Evolutionary conservation across 2,113 vertebrate genomes (phyloP).

Genomic region (Eclectus roratus): DNA sequence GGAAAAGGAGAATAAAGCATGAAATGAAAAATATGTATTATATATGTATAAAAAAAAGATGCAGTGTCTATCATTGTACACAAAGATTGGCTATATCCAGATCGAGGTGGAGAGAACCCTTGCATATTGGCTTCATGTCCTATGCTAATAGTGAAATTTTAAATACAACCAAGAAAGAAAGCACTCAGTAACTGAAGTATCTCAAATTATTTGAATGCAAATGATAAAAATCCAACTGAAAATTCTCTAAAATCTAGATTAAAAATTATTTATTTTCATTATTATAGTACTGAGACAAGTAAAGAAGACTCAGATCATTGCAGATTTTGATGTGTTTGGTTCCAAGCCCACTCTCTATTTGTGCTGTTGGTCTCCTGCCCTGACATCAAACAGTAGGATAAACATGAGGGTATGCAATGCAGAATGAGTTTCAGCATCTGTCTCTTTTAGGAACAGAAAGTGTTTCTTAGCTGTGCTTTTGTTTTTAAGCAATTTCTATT

Average conservation of each 20-base stretch:
- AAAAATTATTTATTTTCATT: background rate
- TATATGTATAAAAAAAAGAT: background rate
- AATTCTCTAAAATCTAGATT: background rate
- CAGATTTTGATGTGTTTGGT: background rate
- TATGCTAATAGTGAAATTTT: background rate
- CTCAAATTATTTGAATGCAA: background rate
- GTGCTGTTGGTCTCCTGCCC: background rate
- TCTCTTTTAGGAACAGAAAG: background rate
- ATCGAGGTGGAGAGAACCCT: background rate
- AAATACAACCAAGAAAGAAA: background rate
- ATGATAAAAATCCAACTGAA: background rate
- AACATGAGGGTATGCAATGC: background rate
- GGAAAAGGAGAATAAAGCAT: background rate
- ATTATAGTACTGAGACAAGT: background rate
- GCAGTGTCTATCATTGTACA: background rate
- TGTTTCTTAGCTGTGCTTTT: background rate
- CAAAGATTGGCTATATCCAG: background rate
- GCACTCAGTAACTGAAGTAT: background rate
- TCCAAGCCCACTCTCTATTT: background rate
- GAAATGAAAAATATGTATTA: background rate
- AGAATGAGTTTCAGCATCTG: background rate
- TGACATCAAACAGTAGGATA: background rate
- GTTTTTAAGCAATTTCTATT: background rate
- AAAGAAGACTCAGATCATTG: accelerated
- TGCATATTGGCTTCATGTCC: background rate